Percentiles rank a stretch among this genome's conserved stretches.
Evolutionary conservation across 2,797 vertebrate species (phyloP).

Genomic region (Sebastolobus altivelis): DNA sequence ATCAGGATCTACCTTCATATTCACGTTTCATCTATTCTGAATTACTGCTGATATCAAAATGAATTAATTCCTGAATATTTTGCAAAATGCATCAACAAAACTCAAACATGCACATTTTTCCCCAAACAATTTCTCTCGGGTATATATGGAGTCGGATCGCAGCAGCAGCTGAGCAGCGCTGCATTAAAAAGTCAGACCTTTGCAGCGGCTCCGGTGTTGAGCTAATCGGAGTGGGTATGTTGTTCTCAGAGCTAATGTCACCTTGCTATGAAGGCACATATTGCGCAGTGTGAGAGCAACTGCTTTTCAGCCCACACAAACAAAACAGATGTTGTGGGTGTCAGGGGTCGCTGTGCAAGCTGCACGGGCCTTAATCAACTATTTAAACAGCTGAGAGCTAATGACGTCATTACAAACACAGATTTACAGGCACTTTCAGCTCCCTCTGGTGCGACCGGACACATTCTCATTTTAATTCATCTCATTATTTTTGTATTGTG

Average conservation of each 20-base stretch:
- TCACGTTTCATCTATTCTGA: too few relatives aligned
- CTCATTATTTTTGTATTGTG: slow-evolving; percentile 8
- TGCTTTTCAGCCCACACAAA: slow-evolving; percentile 68
- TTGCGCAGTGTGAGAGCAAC: slow-evolving; percentile 64
- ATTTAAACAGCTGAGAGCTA: slow-evolving; percentile 69
- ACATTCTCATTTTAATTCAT: slow-evolving; percentile 32
- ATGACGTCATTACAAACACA: slow-evolving; percentile 63
- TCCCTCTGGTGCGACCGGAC: slow-evolving; percentile 40
- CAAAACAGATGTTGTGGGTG: slow-evolving; percentile 75
- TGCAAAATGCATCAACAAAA: neutral
- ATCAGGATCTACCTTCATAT: neutral
- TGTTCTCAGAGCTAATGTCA: slow-evolving; percentile 69
- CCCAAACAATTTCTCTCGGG: neutral
- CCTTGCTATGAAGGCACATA: slow-evolving; percentile 69
- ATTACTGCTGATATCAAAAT: neutral
- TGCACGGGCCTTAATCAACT: slow-evolving; percentile 71
- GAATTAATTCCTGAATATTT: neutral
- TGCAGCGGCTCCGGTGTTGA: slow-evolving; percentile 27
- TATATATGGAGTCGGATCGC: slow-evolving; percentile 5
- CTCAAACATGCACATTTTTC: neutral
- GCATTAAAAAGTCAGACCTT: slow-evolving; percentile 27
- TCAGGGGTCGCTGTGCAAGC: slow-evolving; percentile 68
- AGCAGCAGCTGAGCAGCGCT: slow-evolving; percentile 26
- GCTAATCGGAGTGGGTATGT: slow-evolving; percentile 43
- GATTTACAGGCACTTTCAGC: slow-evolving; percentile 56